Evolutionary conservation across 2,888 invertebrate genomes (phyloP), one percentile per base, ranked within the genome.

Genomic region (Escarpia spicata): DNA sequence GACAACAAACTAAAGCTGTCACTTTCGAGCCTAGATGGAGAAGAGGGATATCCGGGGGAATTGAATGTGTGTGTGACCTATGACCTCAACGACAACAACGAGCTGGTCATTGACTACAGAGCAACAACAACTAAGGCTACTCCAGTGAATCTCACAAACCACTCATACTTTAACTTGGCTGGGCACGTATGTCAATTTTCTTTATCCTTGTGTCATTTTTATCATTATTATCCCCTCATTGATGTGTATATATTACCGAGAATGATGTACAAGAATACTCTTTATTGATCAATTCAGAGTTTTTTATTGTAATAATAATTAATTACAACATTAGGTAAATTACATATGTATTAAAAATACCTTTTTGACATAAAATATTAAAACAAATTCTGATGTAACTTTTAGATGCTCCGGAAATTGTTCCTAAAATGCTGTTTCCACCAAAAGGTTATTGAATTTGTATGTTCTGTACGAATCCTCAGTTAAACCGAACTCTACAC

Each of bases 11-110:
- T 99, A 0, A 97, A 97, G 1, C 97, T 99, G 97, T 97, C 97
- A 90, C 98, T 98, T 95, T 96, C 97, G 1, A 98, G 98, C 92
- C 97, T 97, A 8, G 98, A 96, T 94, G 97, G 98, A 19, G 98
- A 98, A 95, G 98, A 99, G 96, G 98, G 98, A 0, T 99, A 98
- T 96, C 99, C 99, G 0, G 99, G 99, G 0, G 97, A 98, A 91
- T 97, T 99, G 15, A 97, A 97, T 94, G 97, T 97, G 0, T 97
- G 97, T 91, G 97, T 98, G 0, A 97, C 97, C 0, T 99, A 98
- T 95, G 97, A 97, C 94, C 97, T 99, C 43, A 97, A 97, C 45
- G 97, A 98, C 94, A 95, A 95, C 44, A 98, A 98, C 95, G 97
- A 97, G 93, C 97, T 99, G 90, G 97, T 97, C 93, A 97, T 99